Percentiles rank a stretch among this genome's conserved stretches.
phyloP scores from a whole-genome alignment of 37 sponge, comb jelly and placozoan species.

The Diacarnus erythraeanus region DNA sequence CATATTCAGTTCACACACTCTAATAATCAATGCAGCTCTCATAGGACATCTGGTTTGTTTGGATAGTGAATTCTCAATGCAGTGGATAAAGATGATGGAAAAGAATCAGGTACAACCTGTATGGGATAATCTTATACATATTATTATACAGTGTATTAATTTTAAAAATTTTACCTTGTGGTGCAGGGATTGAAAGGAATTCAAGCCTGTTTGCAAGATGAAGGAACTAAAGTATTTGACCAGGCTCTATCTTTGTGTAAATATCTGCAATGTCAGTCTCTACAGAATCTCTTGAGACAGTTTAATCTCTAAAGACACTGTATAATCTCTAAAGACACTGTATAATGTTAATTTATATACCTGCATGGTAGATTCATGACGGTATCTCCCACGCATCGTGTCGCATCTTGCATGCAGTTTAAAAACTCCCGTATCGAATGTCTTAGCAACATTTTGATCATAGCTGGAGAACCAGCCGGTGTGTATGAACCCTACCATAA shows the following conservation, averaged over 20 bases:
- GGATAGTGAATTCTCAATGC: background rate
- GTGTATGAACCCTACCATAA: too few species aligned
- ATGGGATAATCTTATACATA: background rate
- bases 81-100: background rate
- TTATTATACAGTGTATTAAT: background rate
- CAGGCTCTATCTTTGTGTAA: background rate
- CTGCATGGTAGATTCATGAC: too few species aligned
- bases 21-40: background rate
- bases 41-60: constrained; percentile 1
- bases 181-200: background rate
- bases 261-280: background rate
- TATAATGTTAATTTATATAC: background rate
- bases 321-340: background rate
- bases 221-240: background rate
- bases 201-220: background rate
- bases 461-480: too few species aligned
- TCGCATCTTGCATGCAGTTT: too few species aligned
- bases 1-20: too few species aligned
- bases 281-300: background rate
- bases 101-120: background rate
- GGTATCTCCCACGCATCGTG: background rate
- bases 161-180: too few species aligned
- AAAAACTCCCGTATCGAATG: too few species aligned
- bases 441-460: too few species aligned
- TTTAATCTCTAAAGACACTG: background rate